Conservation (phyloP, 2,797 vertebrate species). For the Lutjanus argentimaculatus region DNA sequence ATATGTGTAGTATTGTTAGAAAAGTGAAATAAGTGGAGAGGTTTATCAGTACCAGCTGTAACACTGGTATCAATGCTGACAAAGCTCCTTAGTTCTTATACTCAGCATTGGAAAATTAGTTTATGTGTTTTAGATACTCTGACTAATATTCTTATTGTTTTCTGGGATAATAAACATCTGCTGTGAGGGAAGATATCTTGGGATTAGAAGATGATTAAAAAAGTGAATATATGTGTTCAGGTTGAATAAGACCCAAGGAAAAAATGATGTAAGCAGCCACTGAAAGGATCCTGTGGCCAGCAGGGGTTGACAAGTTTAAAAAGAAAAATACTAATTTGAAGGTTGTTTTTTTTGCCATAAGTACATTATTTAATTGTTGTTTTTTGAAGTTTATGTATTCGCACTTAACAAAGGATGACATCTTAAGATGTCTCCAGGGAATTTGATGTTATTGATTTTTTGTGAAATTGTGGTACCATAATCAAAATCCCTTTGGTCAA, state of each 20-base stretch:
- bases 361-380: background rate
- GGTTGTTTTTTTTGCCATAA: no score
- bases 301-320: background rate
- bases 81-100: constrained; percentile 17
- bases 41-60: constrained; percentile 17
- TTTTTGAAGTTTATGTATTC: background rate
- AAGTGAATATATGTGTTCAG: background rate
- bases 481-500: background rate
- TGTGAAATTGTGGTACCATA: background rate
- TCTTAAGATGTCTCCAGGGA: background rate
- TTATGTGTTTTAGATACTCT: constrained; percentile 17
- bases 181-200: constrained; percentile 8
- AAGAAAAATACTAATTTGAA: background rate
- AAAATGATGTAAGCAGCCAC: background rate
- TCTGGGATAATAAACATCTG: constrained; percentile 16
- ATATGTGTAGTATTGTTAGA: constrained; percentile 22
- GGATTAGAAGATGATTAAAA: constrained; percentile 19
- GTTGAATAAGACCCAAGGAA: background rate
- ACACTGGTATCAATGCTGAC: constrained; percentile 14
- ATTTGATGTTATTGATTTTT: background rate
- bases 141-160: constrained; percentile 16
- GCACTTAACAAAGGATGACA: background rate
- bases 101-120: constrained; percentile 14
- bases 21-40: constrained; percentile 11
- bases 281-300: background rate